Evolutionary conservation across 2,113 vertebrate species (phyloP).

Genomic region (Fulica atra): DNA sequence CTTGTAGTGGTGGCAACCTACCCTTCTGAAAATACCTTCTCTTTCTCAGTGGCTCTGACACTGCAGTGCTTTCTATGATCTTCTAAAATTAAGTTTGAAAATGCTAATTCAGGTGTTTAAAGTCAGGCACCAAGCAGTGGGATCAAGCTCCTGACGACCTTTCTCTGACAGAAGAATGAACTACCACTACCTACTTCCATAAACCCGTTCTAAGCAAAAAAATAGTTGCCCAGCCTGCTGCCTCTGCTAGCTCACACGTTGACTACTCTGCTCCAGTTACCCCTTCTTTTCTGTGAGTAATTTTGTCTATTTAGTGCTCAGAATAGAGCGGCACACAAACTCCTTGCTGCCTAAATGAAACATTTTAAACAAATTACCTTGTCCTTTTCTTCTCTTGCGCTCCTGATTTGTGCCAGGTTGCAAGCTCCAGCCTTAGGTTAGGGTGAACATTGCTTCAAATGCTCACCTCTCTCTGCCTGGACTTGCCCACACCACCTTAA

Average conservation of each 20-base stretch:
- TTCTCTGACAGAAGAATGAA: not conserved
- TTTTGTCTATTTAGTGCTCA: not conserved
- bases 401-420: not conserved
- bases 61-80: not conserved
- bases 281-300: not conserved
- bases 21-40: not conserved
- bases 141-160: not conserved
- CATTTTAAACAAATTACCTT: not conserved
- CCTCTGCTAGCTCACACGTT: not conserved
- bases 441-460: not conserved
- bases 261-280: not conserved
- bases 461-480: not conserved
- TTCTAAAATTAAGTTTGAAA: not conserved
- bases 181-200: not conserved
- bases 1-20: not conserved
- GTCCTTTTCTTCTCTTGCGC: not conserved
- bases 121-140: not conserved
- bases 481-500: not conserved
- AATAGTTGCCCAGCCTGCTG: too few species aligned
- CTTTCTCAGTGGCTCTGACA: not conserved
- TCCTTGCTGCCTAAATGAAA: not conserved
- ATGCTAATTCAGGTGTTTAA: not conserved
- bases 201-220: not conserved
- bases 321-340: not conserved
- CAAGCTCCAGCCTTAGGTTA: not conserved